Conservation (phyloP, 2,888 invertebrate species). For the Oscheius sp. region DNA sequence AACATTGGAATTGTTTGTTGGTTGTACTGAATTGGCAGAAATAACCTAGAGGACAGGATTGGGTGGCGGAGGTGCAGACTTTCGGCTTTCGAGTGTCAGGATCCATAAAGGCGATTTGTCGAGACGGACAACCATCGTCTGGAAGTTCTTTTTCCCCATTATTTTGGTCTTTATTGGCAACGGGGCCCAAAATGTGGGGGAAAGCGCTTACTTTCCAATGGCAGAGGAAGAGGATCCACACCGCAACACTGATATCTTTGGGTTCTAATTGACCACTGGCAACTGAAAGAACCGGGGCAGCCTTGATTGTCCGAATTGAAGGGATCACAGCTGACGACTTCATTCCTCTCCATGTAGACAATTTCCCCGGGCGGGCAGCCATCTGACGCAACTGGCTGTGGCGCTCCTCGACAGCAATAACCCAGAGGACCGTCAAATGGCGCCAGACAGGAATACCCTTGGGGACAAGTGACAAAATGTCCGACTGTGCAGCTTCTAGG, state of each 20-base stretch:
- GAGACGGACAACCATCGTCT: conserved; percentile 62
- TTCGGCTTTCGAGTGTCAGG: conserved; percentile 57
- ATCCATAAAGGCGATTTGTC: conserved; percentile 62
- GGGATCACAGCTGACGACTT: conserved; percentile 58
- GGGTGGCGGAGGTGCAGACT: conserved; percentile 59
- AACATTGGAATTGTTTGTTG: conserved; percentile 63
- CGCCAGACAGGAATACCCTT: conserved; percentile 59
- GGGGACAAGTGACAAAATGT: conserved; percentile 61
- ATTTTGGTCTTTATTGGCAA: background rate
- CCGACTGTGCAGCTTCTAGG: conserved; percentile 62
- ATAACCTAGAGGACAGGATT: conserved; percentile 61
- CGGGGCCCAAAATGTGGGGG: no score
- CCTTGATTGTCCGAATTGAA: conserved; percentile 60
- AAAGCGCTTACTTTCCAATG: conserved; percentile 51
- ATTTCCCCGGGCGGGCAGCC: conserved; percentile 64
- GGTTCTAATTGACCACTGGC: conserved; percentile 63
- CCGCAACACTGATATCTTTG: conserved; percentile 65
- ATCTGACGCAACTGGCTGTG: conserved; percentile 48
- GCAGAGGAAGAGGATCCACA: conserved; percentile 54
- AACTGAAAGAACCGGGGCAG: conserved; percentile 58
- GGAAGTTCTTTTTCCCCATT: conserved; percentile 13
- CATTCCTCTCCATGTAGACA: conserved; percentile 63
- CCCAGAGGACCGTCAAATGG: conserved; percentile 54
- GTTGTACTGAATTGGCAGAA: conserved; percentile 55
- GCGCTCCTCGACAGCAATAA: conserved; percentile 57